Evolutionary conservation across 2,888 invertebrate species (phyloP).

Genomic region (Leptopterna dolabrata): DNA sequence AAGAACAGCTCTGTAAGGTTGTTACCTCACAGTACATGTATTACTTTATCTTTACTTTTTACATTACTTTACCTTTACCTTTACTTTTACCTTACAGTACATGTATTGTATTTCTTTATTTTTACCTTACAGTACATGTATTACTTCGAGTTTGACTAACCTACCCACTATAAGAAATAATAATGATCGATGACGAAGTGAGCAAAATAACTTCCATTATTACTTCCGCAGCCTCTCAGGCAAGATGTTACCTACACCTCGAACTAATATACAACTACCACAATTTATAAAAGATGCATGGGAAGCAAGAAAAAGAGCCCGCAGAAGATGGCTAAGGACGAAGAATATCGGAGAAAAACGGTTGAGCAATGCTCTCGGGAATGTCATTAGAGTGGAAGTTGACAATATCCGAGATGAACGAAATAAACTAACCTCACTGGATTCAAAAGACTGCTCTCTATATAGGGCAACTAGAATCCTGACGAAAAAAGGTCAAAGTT

Average conservation of each 20-base stretch:
- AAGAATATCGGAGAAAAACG: background rate
- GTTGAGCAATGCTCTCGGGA: background rate
- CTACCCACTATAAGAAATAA: background rate
- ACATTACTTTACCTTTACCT: too few species aligned
- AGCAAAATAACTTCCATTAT: background rate
- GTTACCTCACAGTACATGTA: too few species aligned
- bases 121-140: too few species aligned
- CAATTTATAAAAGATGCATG: background rate
- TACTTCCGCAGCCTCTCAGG: background rate
- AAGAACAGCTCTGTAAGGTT: too few species aligned
- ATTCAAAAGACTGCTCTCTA: background rate
- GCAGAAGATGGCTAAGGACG: background rate
- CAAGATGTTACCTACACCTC: background rate
- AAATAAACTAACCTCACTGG: background rate
- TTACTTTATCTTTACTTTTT: too few species aligned
- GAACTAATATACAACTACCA: background rate
- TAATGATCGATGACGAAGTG: background rate
- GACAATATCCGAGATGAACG: too few species aligned
- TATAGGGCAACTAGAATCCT: background rate
- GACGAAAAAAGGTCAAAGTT: background rate
- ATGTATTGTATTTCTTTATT: too few species aligned
- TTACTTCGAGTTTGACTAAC: background rate
- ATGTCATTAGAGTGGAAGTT: background rate
- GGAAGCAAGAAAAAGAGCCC: background rate
- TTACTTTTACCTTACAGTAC: too few species aligned